Conservation (phyloP, 2,113 vertebrate species). For the Candoia aspera region DNA sequence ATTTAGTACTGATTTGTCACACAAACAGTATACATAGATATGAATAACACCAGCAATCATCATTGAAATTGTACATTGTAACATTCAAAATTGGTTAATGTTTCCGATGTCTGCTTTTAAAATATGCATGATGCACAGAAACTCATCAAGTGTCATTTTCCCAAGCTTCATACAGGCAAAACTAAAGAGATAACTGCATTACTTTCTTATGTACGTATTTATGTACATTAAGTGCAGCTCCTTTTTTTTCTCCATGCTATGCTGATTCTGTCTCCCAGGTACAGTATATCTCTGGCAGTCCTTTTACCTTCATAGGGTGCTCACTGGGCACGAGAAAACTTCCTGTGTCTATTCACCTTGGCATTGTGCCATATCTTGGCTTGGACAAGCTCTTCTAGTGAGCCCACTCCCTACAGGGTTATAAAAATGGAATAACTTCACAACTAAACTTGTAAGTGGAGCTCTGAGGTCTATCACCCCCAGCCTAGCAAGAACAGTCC, state of each 20-base stretch:
- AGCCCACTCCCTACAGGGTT: not conserved
- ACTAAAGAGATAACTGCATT: not conserved
- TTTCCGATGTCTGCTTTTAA: not conserved
- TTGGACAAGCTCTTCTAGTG: not conserved
- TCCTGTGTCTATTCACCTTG: not conserved
- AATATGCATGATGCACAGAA: not conserved
- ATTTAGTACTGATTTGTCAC: not conserved
- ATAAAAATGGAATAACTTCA: not conserved
- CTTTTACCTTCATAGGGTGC: not conserved
- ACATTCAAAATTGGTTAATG: not conserved
- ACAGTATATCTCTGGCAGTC: not conserved
- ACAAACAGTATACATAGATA: not conserved
- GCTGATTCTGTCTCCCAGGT: not conserved
- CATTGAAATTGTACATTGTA: not conserved
- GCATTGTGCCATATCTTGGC: not conserved
- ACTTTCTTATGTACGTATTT: not conserved
- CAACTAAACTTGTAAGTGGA: not conserved
- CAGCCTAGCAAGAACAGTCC: not conserved
- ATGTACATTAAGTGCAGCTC: not conserved
- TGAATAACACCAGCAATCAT: not conserved
- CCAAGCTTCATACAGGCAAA: not conserved
- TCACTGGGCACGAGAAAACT: not conserved
- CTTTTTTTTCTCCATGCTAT: not conserved
- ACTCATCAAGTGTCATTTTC: not conserved
- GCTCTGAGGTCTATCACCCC: not conserved